Percentiles rank a stretch among this genome's conserved stretches.
Evolutionary conservation across 2,888 invertebrate genomes (phyloP).

Genomic region (Campopleginae sp.): DNA sequence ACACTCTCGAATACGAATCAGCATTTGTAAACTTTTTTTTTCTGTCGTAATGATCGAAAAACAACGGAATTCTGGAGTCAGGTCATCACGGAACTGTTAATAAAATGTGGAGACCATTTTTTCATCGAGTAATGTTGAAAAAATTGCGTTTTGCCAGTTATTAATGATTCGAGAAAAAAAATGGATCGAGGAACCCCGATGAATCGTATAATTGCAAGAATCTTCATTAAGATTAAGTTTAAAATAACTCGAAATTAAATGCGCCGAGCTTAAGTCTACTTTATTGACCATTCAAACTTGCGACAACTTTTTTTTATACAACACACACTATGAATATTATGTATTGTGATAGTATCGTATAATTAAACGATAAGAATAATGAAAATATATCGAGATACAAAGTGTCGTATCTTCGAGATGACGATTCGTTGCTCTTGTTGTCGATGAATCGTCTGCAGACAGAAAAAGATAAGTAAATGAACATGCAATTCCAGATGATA

Average conservation of each 20-base stretch:
- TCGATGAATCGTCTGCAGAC: conserved; percentile 58
- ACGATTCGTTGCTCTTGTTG: conserved; percentile 30
- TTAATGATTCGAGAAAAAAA: not conserved
- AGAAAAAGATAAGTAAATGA: conserved; percentile 36
- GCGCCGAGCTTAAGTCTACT: not conserved
- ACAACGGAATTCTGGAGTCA: too few relatives aligned
- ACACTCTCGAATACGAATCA: too few relatives aligned
- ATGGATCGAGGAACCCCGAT: not conserved
- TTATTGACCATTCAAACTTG: not conserved
- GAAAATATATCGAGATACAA: conserved; percentile 54
- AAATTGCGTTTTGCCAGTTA: too few relatives aligned
- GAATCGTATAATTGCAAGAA: not conserved
- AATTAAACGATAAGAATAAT: conserved; percentile 66
- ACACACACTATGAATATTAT: conserved; percentile 73
- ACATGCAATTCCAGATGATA: conserved; percentile 40
- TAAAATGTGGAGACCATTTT: too few relatives aligned
- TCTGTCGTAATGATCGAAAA: too few relatives aligned
- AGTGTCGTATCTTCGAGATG: conserved; percentile 49
- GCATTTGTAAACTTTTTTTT: too few relatives aligned
- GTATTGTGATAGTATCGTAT: conserved; percentile 82
- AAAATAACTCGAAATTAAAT: not conserved
- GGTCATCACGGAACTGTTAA: too few relatives aligned
- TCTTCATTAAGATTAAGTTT: not conserved
- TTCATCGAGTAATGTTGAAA: too few relatives aligned
- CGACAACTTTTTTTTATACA: conserved; percentile 3